phyloP scores from a whole-genome alignment of 2,113 vertebrate species.

The Oryzias javanicus region DNA sequence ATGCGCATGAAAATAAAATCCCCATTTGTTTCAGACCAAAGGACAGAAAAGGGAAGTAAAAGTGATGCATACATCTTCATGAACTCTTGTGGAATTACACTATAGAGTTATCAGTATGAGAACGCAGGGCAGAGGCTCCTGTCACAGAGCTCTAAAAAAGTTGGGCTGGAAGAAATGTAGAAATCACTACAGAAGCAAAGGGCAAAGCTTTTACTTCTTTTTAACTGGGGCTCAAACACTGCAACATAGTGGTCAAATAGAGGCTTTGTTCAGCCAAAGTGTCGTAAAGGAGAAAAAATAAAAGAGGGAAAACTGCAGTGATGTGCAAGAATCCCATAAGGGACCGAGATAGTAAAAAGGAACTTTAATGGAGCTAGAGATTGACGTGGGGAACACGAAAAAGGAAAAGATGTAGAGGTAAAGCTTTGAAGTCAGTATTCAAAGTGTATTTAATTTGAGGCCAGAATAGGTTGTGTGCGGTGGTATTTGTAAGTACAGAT shows the following conservation, averaged over 20 bases:
- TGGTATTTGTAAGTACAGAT: background rate
- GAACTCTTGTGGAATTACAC: background rate
- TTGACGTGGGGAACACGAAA: slow-evolving; percentile 52
- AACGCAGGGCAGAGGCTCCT: slow-evolving; percentile 12
- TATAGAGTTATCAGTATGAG: background rate
- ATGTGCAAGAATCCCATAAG: slow-evolving; percentile 25
- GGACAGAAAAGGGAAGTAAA: background rate
- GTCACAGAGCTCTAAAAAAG: slow-evolving; percentile 4
- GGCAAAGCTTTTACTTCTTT: background rate
- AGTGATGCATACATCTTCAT: background rate
- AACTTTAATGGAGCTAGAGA: slow-evolving; percentile 47
- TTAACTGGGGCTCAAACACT: slow-evolving; percentile 3
- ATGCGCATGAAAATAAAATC: background rate
- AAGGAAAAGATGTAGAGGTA: slow-evolving; percentile 6
- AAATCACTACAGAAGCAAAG: slow-evolving; percentile 14
- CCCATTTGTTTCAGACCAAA: background rate
- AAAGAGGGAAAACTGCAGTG: slow-evolving; percentile 8
- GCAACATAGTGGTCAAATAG: slow-evolving; percentile 12
- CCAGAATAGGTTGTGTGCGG: background rate
- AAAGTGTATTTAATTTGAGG: slow-evolving; percentile 1
- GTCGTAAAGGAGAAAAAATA: slow-evolving; percentile 1
- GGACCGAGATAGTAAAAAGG: slow-evolving; percentile 28
- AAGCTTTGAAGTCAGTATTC: slow-evolving; percentile 11
- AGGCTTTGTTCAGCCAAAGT: slow-evolving; percentile 37
- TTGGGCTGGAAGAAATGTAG: slow-evolving; percentile 21